Conservation (phyloP, 2,888 invertebrate species). For the Dione vanillae region DNA sequence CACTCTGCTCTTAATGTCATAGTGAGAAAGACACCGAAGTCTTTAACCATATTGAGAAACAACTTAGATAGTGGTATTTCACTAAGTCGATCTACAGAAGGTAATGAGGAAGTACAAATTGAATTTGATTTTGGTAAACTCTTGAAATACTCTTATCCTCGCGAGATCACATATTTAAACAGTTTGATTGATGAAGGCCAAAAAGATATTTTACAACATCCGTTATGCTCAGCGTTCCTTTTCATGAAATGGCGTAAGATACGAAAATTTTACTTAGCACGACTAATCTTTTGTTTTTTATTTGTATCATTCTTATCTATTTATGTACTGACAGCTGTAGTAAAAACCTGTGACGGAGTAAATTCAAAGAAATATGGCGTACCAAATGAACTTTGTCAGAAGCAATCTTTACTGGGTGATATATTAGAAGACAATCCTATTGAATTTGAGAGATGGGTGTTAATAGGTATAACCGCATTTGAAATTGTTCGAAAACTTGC, state of each 20-base stretch:
- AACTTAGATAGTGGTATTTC: conserved; percentile 92
- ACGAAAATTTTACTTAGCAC: conserved; percentile 92
- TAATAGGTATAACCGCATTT: conserved; percentile 90
- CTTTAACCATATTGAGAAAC: conserved; percentile 90
- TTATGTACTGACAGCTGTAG: conserved; percentile 91
- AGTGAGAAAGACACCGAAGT: conserved; percentile 93
- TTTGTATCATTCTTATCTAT: conserved; percentile 91
- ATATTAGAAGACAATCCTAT: conserved; percentile 90
- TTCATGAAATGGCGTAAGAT: conserved; percentile 96
- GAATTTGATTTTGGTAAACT: conserved; percentile 92
- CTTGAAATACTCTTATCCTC: conserved; percentile 91
- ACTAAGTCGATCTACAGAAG: conserved; percentile 88
- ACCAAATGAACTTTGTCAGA: conserved; percentile 88
- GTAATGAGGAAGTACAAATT: conserved; percentile 91
- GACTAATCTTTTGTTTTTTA: conserved; percentile 90
- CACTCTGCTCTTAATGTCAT: conserved; percentile 93
- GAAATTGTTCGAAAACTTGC: conserved; percentile 91
- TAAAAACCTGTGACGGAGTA: conserved; percentile 86
- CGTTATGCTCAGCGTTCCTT: conserved; percentile 93
- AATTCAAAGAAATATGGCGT: conserved; percentile 79
- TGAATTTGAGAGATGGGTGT: conserved; percentile 91
- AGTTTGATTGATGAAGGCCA: conserved; percentile 95
- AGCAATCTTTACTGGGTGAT: conserved; percentile 88
- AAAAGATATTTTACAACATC: conserved; percentile 93
- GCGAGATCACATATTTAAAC: conserved; percentile 93